phyloP scores from a whole-genome alignment of 2,888 invertebrate genomes.

The Zaprionus lineosus region DNA sequence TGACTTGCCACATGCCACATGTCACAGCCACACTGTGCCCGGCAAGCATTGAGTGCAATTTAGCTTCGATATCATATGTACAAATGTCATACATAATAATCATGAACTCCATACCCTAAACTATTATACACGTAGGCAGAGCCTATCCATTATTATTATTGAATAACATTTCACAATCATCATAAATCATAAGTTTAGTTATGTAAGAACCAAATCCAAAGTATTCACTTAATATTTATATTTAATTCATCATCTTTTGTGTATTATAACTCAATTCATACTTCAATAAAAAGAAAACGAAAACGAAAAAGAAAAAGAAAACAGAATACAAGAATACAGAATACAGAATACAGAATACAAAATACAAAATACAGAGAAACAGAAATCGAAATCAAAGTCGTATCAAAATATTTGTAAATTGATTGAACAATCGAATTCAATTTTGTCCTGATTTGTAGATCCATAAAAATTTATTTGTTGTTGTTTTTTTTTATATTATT shows the following conservation, averaged over 20 bases:
- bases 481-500: slow-evolving; percentile 37
- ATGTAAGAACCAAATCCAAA: slow-evolving; percentile 69
- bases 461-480: slow-evolving; percentile 23
- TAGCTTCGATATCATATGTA: slow-evolving; percentile 66
- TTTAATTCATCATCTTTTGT: slow-evolving; percentile 52
- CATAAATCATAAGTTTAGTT: slow-evolving; percentile 48
- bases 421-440: no score
- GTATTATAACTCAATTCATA: slow-evolving; percentile 43
- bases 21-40: no score
- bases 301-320: slow-evolving; percentile 12
- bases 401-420: no score
- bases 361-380: slow-evolving; percentile 1
- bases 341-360: neutral
- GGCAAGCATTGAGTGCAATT: slow-evolving; percentile 54
- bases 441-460: no score
- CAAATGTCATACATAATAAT: slow-evolving; percentile 56
- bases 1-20: slow-evolving; percentile 56
- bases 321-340: neutral
- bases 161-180: slow-evolving; percentile 48
- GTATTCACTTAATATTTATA: slow-evolving; percentile 74
- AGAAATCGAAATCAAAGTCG: no score
- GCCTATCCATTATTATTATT: slow-evolving; percentile 72
- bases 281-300: slow-evolving; percentile 40
- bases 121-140: slow-evolving; percentile 67
- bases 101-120: slow-evolving; percentile 18